These are phyloP conservation scores for Psittacula echo DNA, from an alignment of 2,797 vertebrate species.

Conservation along the genomic window DNA sequence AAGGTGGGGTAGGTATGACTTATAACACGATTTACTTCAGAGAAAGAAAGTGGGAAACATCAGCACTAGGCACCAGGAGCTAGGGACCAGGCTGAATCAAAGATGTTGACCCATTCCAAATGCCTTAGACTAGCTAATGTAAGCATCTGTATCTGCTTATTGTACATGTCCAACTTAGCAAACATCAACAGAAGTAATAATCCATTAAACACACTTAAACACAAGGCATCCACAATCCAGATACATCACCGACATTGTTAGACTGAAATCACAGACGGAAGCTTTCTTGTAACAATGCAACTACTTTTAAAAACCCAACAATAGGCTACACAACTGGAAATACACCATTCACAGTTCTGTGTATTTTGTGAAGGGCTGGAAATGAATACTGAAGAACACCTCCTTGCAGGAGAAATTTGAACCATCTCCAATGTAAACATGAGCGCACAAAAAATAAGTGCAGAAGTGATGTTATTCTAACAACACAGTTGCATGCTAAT, in stretches of 20 bases:
- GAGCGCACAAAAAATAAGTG: neutral
- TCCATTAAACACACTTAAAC: neutral
- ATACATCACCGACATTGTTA: neutral
- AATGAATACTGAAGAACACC: neutral
- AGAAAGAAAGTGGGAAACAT: neutral
- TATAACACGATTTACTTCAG: neutral
- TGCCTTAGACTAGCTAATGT: neutral
- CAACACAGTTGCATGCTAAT: neutral
- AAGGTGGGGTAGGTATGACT: neutral
- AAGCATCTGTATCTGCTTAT: neutral
- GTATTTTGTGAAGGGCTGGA: neutral
- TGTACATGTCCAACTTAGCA: neutral
- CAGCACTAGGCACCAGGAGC: neutral
- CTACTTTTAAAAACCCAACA: neutral
- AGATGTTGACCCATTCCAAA: neutral
- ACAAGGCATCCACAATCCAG: neutral
- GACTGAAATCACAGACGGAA: neutral
- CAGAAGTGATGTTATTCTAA: neutral
- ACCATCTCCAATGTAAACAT: neutral
- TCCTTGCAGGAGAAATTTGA: neutral
- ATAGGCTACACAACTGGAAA: neutral
- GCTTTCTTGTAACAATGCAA: neutral
- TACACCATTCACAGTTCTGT: neutral
- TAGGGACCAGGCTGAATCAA: neutral
- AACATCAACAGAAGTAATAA: neutral